phyloP scores from a whole-genome alignment of 2,113 vertebrate genomes.

The Calidris pygmaea region DNA sequence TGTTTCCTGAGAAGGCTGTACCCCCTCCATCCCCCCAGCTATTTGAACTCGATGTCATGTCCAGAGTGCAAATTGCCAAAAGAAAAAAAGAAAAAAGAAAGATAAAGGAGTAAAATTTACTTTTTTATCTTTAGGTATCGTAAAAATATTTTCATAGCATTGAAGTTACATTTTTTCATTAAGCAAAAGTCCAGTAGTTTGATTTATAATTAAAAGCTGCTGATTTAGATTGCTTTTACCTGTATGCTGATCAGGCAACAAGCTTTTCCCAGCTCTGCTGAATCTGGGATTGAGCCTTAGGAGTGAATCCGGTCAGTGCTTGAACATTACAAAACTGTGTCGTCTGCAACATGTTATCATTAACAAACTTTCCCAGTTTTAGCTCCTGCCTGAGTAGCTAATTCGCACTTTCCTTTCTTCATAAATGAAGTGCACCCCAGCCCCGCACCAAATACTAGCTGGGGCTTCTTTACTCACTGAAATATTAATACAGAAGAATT shows the following conservation, averaged over 20 bases:
- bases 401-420: not conserved
- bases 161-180: not conserved
- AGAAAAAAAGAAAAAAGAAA: too few relatives aligned
- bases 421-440: not conserved
- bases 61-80: not conserved
- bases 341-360: not conserved
- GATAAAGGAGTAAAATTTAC: not conserved
- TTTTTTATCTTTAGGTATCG: not conserved
- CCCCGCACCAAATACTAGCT: not conserved
- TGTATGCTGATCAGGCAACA: not conserved
- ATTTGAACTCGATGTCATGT: not conserved
- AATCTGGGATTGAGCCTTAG: not conserved
- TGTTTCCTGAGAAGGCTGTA: not conserved
- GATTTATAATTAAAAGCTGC: not conserved
- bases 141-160: not conserved
- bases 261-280: not conserved
- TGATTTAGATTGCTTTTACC: not conserved
- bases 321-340: not conserved
- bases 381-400: not conserved
- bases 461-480: not conserved
- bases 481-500: slow-evolving; percentile 17
- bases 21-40: not conserved
- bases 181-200: not conserved
- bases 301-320: not conserved
- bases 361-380: not conserved